These are phyloP conservation scores for Marmota flaviventris DNA, from an alignment of 2,113 vertebrate species.

Conservation along the genomic window DNA sequence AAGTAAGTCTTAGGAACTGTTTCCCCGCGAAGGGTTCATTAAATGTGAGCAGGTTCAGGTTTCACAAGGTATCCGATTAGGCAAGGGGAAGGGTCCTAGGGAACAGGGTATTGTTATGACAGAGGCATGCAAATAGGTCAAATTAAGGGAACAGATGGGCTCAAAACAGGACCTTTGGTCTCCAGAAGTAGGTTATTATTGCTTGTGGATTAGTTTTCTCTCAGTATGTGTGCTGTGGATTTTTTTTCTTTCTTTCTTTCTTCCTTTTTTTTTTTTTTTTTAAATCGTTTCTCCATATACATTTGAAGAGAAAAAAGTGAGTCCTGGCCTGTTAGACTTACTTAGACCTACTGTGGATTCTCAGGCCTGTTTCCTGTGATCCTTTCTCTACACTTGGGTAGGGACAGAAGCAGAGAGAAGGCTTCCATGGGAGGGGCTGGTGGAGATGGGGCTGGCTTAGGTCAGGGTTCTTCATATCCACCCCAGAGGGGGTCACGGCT, in stretches of 20 bases:
- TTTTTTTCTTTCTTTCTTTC: no score
- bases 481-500: not conserved
- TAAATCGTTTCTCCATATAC: not conserved
- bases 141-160: not conserved
- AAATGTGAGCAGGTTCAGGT: not conserved
- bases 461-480: not conserved
- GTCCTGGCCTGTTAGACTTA: not conserved
- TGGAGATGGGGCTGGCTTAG: not conserved
- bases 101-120: not conserved
- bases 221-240: not conserved
- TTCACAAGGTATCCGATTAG: not conserved
- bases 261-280: not conserved
- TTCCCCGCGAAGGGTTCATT: not conserved
- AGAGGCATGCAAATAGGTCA: not conserved
- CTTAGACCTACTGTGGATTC: not conserved
- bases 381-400: not conserved
- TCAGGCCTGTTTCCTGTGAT: not conserved
- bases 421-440: not conserved
- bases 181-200: not conserved
- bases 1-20: not conserved
- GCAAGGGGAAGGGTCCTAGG: not conserved
- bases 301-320: constrained; percentile 50
- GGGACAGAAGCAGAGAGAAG: not conserved
- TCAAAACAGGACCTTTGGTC: not conserved
- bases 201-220: not conserved